Evolutionary conservation across 1,140 invertebrate species (phyloP).

Genomic region (Arctopsyche grandis): DNA sequence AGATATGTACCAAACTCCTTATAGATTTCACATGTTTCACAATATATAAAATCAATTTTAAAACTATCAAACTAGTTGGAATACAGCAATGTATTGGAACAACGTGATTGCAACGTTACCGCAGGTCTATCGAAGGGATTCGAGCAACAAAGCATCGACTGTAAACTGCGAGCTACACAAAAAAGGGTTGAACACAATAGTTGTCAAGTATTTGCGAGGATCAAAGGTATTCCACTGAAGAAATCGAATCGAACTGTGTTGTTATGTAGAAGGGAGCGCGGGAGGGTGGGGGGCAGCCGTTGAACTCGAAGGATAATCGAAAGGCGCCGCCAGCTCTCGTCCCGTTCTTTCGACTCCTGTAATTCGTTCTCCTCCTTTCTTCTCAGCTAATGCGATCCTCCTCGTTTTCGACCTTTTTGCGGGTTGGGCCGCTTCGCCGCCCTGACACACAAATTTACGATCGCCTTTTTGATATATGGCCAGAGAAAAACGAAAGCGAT

Average conservation of each 20-base stretch:
- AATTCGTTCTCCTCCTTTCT: neutral
- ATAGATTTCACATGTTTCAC: no score
- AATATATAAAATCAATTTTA: no score
- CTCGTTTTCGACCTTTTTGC: constrained; percentile 28
- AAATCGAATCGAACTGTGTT: no score
- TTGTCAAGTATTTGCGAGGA: constrained; percentile 13
- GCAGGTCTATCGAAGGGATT: neutral
- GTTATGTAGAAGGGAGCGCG: no score
- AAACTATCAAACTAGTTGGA: no score
- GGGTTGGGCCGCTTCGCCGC: neutral
- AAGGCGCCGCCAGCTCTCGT: neutral
- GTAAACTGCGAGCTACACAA: neutral
- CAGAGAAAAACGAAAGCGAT: constrained; percentile 46
- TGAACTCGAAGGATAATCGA: neutral
- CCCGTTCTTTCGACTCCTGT: neutral
- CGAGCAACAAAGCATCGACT: neutral
- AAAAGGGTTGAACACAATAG: neutral
- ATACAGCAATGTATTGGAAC: no score
- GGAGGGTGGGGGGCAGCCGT: neutral
- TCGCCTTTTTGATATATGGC: constrained; percentile 32
- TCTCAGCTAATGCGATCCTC: constrained; percentile 13
- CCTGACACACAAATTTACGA: constrained; percentile 49
- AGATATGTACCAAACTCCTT: no score
- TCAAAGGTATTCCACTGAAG: neutral
- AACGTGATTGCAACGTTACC: neutral